These are phyloP conservation scores for Nothoprocta pentlandii DNA, from an alignment of 2,113 vertebrate species.

Conservation along the genomic window DNA sequence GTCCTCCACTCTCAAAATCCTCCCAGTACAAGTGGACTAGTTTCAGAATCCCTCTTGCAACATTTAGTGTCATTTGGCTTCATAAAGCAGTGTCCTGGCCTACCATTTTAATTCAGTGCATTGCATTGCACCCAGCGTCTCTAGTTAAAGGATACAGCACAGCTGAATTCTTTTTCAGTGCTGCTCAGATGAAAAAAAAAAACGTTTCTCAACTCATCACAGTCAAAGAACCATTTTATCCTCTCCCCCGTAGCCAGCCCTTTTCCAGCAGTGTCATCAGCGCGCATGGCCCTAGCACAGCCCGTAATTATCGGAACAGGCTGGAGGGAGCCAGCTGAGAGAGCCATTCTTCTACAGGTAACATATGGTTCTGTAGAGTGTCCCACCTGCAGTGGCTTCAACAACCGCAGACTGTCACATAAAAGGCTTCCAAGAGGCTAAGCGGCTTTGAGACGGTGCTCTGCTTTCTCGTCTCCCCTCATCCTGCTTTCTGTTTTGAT, in stretches of 20 bases:
- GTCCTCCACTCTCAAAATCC: not conserved
- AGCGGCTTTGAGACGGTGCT: not conserved
- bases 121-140: not conserved
- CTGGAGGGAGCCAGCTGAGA: not conserved
- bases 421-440: slow-evolving; percentile 34
- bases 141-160: not conserved
- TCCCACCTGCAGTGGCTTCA: not conserved
- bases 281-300: not conserved
- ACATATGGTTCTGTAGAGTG: not conserved
- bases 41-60: not conserved
- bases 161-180: not conserved
- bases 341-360: slow-evolving; percentile 23
- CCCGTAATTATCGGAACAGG: not conserved
- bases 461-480: not conserved
- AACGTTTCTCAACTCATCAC: not conserved
- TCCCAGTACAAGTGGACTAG: not conserved
- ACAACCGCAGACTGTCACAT: not conserved
- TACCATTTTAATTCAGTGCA: not conserved
- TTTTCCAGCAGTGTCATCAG: not conserved
- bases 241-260: not conserved
- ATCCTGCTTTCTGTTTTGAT: slow-evolving; percentile 8
- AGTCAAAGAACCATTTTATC: not conserved
- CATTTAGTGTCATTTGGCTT: not conserved
- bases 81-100: not conserved
- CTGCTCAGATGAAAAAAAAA: not conserved